phyloP scores from a whole-genome alignment of 2,888 invertebrate species.

The Drosophila parthenogenetica region DNA sequence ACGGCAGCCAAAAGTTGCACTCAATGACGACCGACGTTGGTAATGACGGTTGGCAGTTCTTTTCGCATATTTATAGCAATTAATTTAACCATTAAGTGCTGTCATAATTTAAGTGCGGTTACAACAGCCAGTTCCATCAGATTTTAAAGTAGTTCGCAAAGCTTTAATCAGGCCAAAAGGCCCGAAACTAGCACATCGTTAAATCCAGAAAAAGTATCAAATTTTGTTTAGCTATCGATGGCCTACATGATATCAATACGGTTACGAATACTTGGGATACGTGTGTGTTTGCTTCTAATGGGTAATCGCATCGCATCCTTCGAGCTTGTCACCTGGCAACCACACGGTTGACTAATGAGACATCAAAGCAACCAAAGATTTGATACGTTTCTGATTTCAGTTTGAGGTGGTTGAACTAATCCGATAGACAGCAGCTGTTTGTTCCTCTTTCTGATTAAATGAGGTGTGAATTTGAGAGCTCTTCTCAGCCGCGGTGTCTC shows the following conservation, averaged over 20 bases:
- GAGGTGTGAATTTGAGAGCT: constrained; percentile 51
- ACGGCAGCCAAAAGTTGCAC: constrained; percentile 42
- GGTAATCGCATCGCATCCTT: constrained; percentile 15
- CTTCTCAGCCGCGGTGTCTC: background rate
- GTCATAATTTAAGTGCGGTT: constrained; percentile 62
- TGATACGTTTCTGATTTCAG: constrained; percentile 62
- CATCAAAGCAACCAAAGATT: constrained; percentile 65
- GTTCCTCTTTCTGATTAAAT: constrained; percentile 54
- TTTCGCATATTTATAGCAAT: constrained; percentile 67
- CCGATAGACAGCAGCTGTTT: constrained; percentile 36
- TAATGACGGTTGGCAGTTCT: constrained; percentile 19
- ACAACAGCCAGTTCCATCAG: constrained; percentile 6
- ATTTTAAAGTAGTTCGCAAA: constrained; percentile 7
- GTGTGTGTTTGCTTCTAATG: constrained; percentile 28
- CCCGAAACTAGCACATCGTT: constrained; percentile 24
- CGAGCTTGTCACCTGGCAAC: constrained; percentile 72
- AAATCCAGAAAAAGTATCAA: constrained; percentile 50
- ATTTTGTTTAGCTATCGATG: constrained; percentile 35
- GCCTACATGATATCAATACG: constrained; percentile 42
- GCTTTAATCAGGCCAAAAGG: constrained; percentile 15
- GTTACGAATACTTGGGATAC: constrained; percentile 18
- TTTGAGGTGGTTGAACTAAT: constrained; percentile 39
- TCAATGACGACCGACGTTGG: constrained; percentile 32
- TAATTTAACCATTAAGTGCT: constrained; percentile 71
- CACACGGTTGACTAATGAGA: constrained; percentile 72